Base-by-base conservation (phyloP, 2,113 vertebrate genomes). In the Riparia riparia region DNA sequence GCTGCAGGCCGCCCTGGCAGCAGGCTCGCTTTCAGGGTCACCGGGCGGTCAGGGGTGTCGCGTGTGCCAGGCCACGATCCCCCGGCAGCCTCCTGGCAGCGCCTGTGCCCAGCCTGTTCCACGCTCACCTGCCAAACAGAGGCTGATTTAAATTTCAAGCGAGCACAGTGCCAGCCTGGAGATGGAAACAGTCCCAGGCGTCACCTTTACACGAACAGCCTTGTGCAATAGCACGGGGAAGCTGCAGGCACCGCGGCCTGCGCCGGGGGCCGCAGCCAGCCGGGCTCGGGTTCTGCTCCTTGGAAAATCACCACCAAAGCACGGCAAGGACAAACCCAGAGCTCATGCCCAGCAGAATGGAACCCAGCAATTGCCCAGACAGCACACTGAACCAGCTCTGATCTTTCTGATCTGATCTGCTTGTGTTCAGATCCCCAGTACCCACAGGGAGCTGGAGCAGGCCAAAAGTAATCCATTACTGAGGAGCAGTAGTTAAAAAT, bases 281-380 rank as follows among this genome's bases (percentile, higher is more conserved):
- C 64, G 24, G 41, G 4, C 56, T 6, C 28, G 1, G 32, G 17
- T 5, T 28, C 60, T 56, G 45, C 82, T 37, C 53, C 8, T 32
- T 20, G 41, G 47, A 50, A 71, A 77, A 85, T 53, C 73, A 20
- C 29, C 24, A 34, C 50, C 2, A 1, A 63, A 45, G 31, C 47
- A 50, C 69, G 37, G 22, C 73, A 63, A 72, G 79, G 53, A 71
- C 53, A 56, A 80, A 37, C 9, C 9, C 69, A 37, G n/a, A 49
- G 32, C 29, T 50, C 0, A 0, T n/a, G 44, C 31, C 70, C 39
- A 47, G 66, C 34, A 68, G 88, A 66, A 47, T 4, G 5, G n/a
- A 78, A 49, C 10, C 7, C 42, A 61, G 58, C n/a, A 44, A 34
- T 11, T 2, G 5, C 64, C 19, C 19, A 11, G 42, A 5, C 1